Conservation (phyloP, 2,113 vertebrate genomes). For the Sorex araneus region DNA sequence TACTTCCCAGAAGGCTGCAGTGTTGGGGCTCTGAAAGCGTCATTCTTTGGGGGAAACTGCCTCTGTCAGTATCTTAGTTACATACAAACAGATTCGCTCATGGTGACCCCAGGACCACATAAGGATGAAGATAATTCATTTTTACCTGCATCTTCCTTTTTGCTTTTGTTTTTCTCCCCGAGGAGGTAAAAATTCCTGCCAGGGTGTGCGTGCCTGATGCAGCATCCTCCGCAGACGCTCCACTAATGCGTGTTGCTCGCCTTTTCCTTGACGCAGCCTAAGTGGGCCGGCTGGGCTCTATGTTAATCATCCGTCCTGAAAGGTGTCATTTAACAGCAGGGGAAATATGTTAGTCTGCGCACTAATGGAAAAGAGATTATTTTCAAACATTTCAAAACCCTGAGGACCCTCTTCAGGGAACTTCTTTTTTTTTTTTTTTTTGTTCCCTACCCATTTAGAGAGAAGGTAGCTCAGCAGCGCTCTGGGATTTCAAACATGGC, state of each 20-base stretch:
- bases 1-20: neutral
- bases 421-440: neutral
- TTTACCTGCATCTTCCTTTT: conserved; percentile 41
- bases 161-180: neutral
- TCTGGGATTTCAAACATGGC: conserved; percentile 20
- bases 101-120: conserved; percentile 49
- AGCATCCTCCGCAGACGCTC: neutral
- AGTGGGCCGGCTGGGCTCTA: neutral
- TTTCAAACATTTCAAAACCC: conserved; percentile 79
- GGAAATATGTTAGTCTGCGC: conserved; percentile 55
- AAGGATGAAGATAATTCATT: conserved; percentile 39
- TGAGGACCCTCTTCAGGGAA: conserved; percentile 33
- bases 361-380: conserved; percentile 73
- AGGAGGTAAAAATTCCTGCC: neutral
- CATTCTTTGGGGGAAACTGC: neutral
- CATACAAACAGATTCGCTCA: neutral
- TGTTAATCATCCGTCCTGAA: conserved; percentile 59
- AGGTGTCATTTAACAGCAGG: conserved; percentile 62
- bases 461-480: neutral
- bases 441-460: conserved; percentile 23
- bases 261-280: conserved; percentile 45
- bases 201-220: neutral
- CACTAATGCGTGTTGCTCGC: neutral
- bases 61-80: neutral
- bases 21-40: conserved; percentile 1